Base-by-base conservation (phyloP, 2,113 vertebrate genomes). In the Rallus limicola region DNA sequence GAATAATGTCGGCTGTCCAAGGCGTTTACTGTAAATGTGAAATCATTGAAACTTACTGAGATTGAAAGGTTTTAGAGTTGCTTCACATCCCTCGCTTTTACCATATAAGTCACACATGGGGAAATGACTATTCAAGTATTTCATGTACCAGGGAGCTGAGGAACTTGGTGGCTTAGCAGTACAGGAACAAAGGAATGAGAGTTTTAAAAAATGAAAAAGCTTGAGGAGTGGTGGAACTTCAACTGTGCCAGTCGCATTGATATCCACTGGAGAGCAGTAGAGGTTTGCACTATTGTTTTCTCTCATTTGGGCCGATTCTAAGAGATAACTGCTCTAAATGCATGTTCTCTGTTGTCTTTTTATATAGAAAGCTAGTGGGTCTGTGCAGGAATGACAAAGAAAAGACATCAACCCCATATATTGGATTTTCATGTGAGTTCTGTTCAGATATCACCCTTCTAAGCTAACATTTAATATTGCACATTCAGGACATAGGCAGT, bases 211-310 rank as follows among this genome's bases (percentile, higher is more conserved):
- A n/a, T 9, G 23, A 11, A 70, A 63, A 74, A 52, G 33, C 72
- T 50, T 46, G 28, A 69, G 40, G 63, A 72, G 13, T 15, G 40
- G 16, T 24, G 29, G 14, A n/a, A 36, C 31, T 44, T 23, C 7
- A 40, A 5, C 53, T 13, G 28, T 3, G 11, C 50, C 34, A 65
- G 31, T 64, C 55, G 67, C 69, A 8, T 21, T 69, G 4, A 34
- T 82, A 79, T 90, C 95, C 96, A 94, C 93, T 93, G 87, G 91
- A 93, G 96, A 92, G 95, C 96, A 91, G 89, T 3, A 94, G 90
- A 93, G 86, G 5, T 33, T 94, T 72, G 52, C 25, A 16, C 28
- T 48, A 55, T 82, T 13, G 10, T 25, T 85, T 75, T 25, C 15
- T 53, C n/a, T 81, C 34, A 10, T 70, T 68, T 89, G 53, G 29